Base-by-base conservation (phyloP, 2,888 invertebrate species). In the Pristionchus arcanus region DNA sequence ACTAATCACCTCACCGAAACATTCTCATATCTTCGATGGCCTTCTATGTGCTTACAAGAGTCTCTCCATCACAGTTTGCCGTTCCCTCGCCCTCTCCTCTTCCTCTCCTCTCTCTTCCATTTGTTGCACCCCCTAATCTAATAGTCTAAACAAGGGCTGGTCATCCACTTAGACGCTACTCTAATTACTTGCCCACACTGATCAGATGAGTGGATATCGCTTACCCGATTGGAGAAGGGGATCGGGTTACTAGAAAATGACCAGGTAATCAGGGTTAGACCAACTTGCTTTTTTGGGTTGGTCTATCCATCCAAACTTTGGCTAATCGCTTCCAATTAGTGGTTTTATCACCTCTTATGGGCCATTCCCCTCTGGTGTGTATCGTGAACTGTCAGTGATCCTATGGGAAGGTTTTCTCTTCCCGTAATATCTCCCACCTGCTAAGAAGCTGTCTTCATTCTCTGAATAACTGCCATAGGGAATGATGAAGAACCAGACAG, bases 101-200 rank as follows among this genome's bases (percentile, higher is more conserved):
- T 5, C 31, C 31, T 16, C 31, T 13, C 13, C 16, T 31, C 31
- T 59, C 28, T 68, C 31, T 68, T 28, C 31, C 74, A 74, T 37
- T 74, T 16, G 74, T 74, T 74, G 74, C 74, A 74, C 74, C 28
- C 81, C 74, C 74, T 77, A 77, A 77, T 77, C 81, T 81, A 81
- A 81, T 81, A 81, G 49, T 81, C 81, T 81, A 42, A 81, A 81
- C 81, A 81, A 81, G 53, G 81, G n/a, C 81, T 81, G n/a, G 7
- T 28, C 28, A 37, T 77, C 81, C 81, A 81, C 81, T 81, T 81
- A 81, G 49, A n/a, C 37, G 49, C 49, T 81, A n/a, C 49, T 81
- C 81, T 81, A 81, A 81, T 81, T 81, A 81, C 81, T 81, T 34
- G 37, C 21, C 19, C 81, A 81, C n/a, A 81, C 49, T 81, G 81